These are phyloP conservation scores for Notamacropus eugenii DNA, from an alignment of 2,797 vertebrate species.

Conservation along the genomic window DNA sequence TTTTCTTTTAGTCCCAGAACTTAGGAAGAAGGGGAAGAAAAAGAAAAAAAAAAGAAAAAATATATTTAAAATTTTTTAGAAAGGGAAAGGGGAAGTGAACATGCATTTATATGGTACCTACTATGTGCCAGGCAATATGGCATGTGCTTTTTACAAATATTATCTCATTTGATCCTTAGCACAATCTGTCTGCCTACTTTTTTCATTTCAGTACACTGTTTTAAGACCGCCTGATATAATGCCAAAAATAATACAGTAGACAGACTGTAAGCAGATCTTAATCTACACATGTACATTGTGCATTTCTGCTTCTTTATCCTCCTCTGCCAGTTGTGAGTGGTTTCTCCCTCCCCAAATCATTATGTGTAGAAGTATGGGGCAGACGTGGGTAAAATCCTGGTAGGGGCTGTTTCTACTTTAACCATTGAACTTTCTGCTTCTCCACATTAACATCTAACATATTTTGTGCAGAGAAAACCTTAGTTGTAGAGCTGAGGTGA, in stretches of 20 bases:
- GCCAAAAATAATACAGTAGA: background rate
- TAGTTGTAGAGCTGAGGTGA: conserved; percentile 3
- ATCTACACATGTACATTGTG: background rate
- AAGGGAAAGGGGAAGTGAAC: background rate
- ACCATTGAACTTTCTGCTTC: conserved; percentile 49
- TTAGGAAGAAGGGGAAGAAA: background rate
- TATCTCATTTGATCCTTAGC: background rate
- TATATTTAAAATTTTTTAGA: too few relatives aligned
- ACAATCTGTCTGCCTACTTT: background rate
- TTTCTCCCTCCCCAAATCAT: background rate
- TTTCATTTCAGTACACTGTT: background rate
- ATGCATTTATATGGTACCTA: background rate
- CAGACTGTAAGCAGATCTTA: background rate
- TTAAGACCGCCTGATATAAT: background rate
- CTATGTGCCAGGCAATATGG: background rate
- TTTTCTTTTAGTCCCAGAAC: background rate
- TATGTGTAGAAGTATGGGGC: background rate
- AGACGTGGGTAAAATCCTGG: conserved; percentile 63
- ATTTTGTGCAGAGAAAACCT: conserved; percentile 64
- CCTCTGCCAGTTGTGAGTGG: background rate
- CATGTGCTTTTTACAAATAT: background rate
- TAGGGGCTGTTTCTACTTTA: conserved; percentile 21
- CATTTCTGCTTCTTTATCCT: background rate
- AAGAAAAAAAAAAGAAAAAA: background rate
- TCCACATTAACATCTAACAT: conserved; percentile 62